Conservation (phyloP, 1,140 invertebrate genomes). For the Neodiprion fabricii region DNA sequence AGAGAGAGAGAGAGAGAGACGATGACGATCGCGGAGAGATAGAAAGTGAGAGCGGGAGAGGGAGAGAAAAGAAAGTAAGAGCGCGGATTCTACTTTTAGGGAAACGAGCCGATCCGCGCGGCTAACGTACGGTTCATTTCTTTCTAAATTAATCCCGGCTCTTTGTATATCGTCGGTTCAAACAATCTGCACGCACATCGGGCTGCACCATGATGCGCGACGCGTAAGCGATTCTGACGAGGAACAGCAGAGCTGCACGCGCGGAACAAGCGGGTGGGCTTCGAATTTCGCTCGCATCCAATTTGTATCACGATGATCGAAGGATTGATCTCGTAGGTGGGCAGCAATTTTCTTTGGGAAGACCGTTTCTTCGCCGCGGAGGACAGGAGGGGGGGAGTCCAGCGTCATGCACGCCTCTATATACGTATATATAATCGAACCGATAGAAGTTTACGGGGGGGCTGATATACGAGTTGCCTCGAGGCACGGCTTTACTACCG, state of each 20-base stretch:
- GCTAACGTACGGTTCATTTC: neutral
- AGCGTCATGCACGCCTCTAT: too few species aligned
- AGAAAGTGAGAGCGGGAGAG: slow-evolving; percentile 8
- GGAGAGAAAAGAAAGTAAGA: neutral
- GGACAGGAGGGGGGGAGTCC: too few species aligned
- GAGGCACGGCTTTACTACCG: slow-evolving; percentile 15
- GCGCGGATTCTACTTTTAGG: neutral
- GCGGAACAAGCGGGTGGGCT: too few species aligned
- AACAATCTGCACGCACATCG: neutral
- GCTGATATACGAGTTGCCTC: slow-evolving; percentile 36
- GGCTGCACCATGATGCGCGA: neutral
- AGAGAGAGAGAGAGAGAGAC: slow-evolving; percentile 12
- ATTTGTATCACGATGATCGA: neutral
- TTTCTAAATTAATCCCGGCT: slow-evolving; percentile 2
- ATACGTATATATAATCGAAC: neutral
- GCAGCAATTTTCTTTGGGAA: neutral
- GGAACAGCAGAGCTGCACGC: too few species aligned
- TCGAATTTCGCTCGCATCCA: neutral
- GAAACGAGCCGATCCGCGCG: neutral
- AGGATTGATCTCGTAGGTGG: neutral
- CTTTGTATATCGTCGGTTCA: neutral
- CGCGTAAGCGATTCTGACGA: too few species aligned
- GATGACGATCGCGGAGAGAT: neutral
- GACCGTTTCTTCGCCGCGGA: neutral
- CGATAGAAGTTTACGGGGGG: slow-evolving; percentile 6